Base-by-base conservation (phyloP, 2,113 vertebrate genomes). In the Chaetorhynchus papuensis region DNA sequence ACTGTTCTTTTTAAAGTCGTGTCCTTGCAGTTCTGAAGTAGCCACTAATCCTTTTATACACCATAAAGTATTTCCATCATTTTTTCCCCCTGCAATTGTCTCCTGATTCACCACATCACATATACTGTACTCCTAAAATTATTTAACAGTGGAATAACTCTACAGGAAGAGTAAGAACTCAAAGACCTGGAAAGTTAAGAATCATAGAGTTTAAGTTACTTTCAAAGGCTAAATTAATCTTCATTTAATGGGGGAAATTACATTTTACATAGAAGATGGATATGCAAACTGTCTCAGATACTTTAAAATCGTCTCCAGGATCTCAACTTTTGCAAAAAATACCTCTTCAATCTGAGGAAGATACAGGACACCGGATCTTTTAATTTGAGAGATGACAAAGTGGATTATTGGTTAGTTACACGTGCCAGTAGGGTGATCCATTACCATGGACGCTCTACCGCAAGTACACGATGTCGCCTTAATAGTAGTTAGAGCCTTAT, bases 401-500 rank as follows among this genome's bases (percentile, higher is more conserved):
- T 92, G 86, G 92, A 96, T 97, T 93, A 96, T 31, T 83, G 37
- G 74, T 93, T 88, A 89, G 70, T 88, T 95, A 93, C 94, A 94
- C 27, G 37, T 92, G 93, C 93, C 76, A 97, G 61, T 59, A 53
- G 35, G 66, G 91, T 70, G 91, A 94, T 81, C 95, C 79, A 68
- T 83, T 96, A 93, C 78, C 75, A 64, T 44, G 61, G 57, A 93
- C 52, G 2, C 95, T 98, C 84, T 91, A 94, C 63, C 82, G 66
- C 74, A 91, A 97, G 96, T 96, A 97, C 93, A 88, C 86, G 33
- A 95, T 70, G 70, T 66, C n/a, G 54, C 92, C 95, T 95, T 97
- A 97, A 97, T 86, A 96, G 96, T 95, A 97, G 95, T 94, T 97
- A 89, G 94, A 93, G 83, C 65, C 96, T 97, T 97, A 98, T 96